phyloP scores from a whole-genome alignment of 2,113 vertebrate species.

The Jacana jacana region DNA sequence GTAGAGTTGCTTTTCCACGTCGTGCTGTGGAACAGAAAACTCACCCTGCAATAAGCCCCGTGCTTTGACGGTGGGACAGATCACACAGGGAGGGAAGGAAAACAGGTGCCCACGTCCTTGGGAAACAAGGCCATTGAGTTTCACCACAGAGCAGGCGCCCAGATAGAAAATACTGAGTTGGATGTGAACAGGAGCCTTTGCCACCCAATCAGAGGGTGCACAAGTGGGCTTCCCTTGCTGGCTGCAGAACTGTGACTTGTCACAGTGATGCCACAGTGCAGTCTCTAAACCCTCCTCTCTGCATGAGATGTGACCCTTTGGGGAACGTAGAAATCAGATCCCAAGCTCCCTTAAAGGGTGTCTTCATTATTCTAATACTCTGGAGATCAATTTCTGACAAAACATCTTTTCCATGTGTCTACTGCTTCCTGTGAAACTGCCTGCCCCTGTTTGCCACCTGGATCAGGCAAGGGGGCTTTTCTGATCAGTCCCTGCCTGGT shows the following conservation, averaged over 20 bases:
- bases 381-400: background rate
- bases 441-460: background rate
- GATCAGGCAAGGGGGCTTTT: background rate
- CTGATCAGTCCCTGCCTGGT: background rate
- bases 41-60: fast-evolving
- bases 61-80: background rate
- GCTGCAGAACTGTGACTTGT: background rate
- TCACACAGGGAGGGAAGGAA: background rate
- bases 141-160: fast-evolving
- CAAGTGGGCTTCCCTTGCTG: fast-evolving
- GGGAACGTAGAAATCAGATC: background rate
- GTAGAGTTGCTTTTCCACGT: background rate
- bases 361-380: background rate
- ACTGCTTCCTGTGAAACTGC: background rate
- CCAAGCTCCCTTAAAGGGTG: background rate
- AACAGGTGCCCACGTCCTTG: background rate
- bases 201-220: background rate
- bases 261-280: background rate
- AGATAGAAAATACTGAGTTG: background rate
- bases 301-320: background rate
- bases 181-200: background rate
- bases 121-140: background rate
- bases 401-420: background rate
- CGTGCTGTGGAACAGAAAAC: fast-evolving
- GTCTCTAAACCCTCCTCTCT: background rate